These are phyloP conservation scores for Bruchidius siliquastri DNA, from an alignment of 2,888 invertebrate genomes.

Conservation along the genomic window DNA sequence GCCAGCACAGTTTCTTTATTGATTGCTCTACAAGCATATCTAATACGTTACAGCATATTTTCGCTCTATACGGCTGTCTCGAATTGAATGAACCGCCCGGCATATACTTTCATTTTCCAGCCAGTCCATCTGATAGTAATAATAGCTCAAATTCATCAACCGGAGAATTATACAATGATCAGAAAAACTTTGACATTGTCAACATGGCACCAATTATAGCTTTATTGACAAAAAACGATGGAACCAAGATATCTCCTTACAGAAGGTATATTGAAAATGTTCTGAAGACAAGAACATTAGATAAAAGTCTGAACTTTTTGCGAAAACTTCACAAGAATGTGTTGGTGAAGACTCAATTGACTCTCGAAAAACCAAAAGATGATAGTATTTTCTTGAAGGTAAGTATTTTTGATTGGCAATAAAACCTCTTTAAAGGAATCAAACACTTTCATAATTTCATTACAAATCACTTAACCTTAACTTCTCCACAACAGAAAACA, in stretches of 20 bases:
- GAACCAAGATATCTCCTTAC: constrained; percentile 37
- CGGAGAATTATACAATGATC: constrained; percentile 29
- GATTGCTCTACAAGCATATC: no score
- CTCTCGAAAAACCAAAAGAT: constrained; percentile 57
- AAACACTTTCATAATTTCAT: no score
- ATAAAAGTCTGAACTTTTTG: constrained; percentile 75
- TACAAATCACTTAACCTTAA: no score
- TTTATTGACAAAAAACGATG: constrained; percentile 25
- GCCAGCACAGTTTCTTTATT: no score
- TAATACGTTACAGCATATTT: no score
- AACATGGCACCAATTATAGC: constrained; percentile 53
- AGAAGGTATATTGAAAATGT: constrained; percentile 83
- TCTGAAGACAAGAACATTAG: constrained; percentile 79
- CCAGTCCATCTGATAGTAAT: constrained; percentile 51
- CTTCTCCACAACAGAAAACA: no score
- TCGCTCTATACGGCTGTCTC: no score
- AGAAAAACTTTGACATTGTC: constrained; percentile 37
- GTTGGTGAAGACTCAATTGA: constrained; percentile 65
- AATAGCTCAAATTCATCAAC: constrained; percentile 42
- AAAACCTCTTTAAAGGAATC: no score
- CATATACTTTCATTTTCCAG: constrained; percentile 17
- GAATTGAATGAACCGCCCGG: no score
- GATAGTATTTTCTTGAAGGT: constrained; percentile 33
- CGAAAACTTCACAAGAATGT: constrained; percentile 67
- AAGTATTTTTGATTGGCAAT: constrained; percentile 9